These are phyloP conservation scores for Coregonus ussuriensis DNA, from an alignment of 2,797 vertebrate species.

Conservation along the genomic window DNA sequence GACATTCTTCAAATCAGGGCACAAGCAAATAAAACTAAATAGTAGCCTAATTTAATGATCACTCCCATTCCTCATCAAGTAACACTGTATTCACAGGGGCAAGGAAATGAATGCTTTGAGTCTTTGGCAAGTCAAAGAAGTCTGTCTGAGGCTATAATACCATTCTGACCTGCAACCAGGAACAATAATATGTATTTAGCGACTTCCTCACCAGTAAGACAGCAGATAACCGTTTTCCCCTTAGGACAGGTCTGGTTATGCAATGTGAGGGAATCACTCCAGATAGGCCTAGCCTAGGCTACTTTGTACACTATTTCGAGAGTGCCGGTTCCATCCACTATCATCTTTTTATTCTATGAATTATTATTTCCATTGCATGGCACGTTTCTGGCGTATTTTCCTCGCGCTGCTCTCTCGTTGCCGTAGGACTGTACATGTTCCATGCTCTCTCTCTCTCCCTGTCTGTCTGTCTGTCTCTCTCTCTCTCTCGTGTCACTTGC, in stretches of 20 bases:
- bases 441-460: constrained; percentile 46
- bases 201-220: constrained; percentile 71
- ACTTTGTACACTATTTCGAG: neutral
- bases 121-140: neutral
- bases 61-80: neutral
- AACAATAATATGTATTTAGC: constrained; percentile 48
- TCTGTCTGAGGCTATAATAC: neutral
- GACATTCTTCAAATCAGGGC: neutral
- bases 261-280: constrained; percentile 16
- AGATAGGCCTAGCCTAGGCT: constrained; percentile 2
- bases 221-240: constrained; percentile 33
- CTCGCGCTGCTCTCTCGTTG: constrained; percentile 45
- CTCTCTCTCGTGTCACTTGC: constrained; percentile 70
- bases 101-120: neutral
- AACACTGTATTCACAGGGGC: neutral
- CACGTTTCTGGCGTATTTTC: constrained; percentile 61
- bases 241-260: neutral
- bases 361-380: constrained; percentile 22
- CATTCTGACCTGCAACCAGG: neutral
- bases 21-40: neutral
- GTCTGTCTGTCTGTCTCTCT: constrained; percentile 46
- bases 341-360: neutral
- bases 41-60: neutral
- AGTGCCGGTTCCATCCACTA: neutral
- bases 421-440: constrained; percentile 74